phyloP scores from a whole-genome alignment of 2,797 vertebrate genomes.

The Hypotaenidia philippensis region DNA sequence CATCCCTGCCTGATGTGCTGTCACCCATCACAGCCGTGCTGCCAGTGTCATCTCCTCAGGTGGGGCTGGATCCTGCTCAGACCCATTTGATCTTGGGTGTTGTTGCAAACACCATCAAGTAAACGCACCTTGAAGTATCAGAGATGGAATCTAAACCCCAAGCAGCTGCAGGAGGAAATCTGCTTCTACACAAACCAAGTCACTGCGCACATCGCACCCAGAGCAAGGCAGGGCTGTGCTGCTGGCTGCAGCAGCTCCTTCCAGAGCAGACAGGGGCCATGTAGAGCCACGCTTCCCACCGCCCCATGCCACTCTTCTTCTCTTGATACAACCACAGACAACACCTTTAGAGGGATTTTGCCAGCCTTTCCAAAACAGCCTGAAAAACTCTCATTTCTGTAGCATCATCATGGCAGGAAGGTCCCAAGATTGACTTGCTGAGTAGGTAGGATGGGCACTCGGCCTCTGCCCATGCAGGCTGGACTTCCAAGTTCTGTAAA shows the following conservation, averaged over 20 bases:
- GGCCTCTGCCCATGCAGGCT: not conserved
- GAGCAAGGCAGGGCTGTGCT: not conserved
- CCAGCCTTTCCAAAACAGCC: not conserved
- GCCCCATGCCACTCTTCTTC: not conserved
- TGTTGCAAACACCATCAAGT: not conserved
- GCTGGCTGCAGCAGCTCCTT: not conserved
- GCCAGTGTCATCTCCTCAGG: rapidly evolving
- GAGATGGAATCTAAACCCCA: not conserved
- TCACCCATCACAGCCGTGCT: not conserved
- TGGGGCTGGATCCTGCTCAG: rapidly evolving
- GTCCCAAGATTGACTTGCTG: not conserved
- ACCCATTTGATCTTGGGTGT: not conserved
- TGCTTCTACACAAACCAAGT: not conserved
- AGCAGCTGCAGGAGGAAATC: not conserved
- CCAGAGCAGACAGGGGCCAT: not conserved
- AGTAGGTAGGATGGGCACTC: not conserved
- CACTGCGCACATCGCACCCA: rapidly evolving
- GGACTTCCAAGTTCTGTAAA: not conserved
- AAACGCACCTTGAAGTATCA: not conserved
- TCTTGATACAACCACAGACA: not conserved
- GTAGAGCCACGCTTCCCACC: rapidly evolving
- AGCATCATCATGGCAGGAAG: not conserved
- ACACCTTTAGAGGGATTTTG: not conserved
- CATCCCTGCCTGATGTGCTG: not conserved
- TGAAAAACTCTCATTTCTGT: not conserved